Percentiles rank a stretch among this genome's conserved stretches.
Conservation (phyloP, 2,113 vertebrate genomes). For the Ginglymostoma cirratum region DNA sequence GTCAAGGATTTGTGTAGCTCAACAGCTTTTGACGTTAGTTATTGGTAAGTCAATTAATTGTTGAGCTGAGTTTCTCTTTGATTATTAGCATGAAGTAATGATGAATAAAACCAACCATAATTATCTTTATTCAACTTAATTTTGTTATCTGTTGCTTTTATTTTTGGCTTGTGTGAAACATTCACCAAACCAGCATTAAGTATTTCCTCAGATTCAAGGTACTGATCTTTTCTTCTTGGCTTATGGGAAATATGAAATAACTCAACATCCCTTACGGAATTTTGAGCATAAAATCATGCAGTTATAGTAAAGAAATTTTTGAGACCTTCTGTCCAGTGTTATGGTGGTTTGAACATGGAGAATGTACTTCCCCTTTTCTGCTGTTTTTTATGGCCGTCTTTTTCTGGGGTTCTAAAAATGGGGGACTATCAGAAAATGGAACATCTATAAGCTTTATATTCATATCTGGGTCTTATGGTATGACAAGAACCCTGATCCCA, state of each 20-base stretch:
- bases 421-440: background rate
- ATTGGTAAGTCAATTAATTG: background rate
- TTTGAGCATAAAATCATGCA: background rate
- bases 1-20: background rate
- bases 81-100: background rate
- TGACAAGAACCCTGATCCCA: background rate
- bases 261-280: background rate
- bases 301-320: background rate
- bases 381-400: background rate
- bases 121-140: background rate
- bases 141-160: background rate
- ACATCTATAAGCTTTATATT: background rate
- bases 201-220: background rate
- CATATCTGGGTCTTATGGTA: background rate
- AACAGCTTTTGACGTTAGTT: background rate
- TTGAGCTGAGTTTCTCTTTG: background rate
- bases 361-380: background rate
- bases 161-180: background rate
- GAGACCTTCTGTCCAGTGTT: background rate
- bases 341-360: background rate
- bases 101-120: background rate
- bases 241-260: background rate
- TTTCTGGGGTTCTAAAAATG: background rate
- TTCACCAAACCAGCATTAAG: background rate
- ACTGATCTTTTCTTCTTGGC: background rate